These are phyloP conservation scores for Steatocranus sp. DNA, from an alignment of 2,797 vertebrate genomes.

Conservation along the genomic window DNA sequence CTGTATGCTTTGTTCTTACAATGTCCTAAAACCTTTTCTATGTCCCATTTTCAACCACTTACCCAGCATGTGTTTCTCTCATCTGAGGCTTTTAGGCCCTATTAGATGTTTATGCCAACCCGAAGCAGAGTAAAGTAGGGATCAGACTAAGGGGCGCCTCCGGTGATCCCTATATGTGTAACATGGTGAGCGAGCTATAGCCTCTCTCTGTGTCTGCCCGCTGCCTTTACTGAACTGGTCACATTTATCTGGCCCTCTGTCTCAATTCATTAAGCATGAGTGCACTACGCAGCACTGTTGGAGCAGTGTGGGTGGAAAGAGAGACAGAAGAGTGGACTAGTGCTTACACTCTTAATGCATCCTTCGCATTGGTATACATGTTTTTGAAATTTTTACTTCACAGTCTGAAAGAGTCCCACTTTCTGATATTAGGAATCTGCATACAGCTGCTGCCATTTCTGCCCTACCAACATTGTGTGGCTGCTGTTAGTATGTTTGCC, in stretches of 20 bases:
- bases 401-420: not conserved
- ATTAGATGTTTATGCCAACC: conserved; percentile 55
- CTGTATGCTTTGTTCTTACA: conserved; percentile 53
- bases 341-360: conserved; percentile 3
- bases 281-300: conserved; percentile 7
- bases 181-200: conserved; percentile 8
- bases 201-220: conserved; percentile 23
- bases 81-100: conserved; percentile 57
- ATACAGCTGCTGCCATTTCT: not conserved
- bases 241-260: conserved; percentile 59
- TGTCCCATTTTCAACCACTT: conserved; percentile 65
- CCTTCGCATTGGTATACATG: not conserved
- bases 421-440: not conserved
- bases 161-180: conserved; percentile 27
- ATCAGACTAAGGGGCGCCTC: conserved; percentile 35
- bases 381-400: not conserved
- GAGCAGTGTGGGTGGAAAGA: conserved; percentile 24
- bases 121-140: conserved; percentile 23
- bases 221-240: conserved; percentile 53
- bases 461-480: not conserved
- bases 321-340: not conserved
- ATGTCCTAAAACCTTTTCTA: conserved; percentile 63
- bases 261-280: conserved; percentile 59
- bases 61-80: conserved; percentile 53
- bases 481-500: not conserved